Base-by-base conservation (phyloP, 2,888 invertebrate species). In the Andrena bucephala region DNA sequence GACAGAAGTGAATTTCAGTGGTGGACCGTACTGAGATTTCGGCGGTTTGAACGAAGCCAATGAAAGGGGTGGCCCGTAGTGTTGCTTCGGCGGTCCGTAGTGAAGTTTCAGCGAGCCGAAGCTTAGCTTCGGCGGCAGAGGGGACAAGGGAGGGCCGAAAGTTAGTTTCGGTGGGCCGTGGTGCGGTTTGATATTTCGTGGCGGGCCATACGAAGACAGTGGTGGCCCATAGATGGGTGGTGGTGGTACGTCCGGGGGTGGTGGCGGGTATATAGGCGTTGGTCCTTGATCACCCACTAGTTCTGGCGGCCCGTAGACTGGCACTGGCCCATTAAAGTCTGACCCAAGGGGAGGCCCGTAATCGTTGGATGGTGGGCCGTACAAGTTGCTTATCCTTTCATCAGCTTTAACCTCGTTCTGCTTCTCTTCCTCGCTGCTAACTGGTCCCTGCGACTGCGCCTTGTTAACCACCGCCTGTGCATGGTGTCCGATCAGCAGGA, bases 241-340 rank as follows among this genome's bases (percentile, higher is more conserved):
- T 2, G 90, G 92, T 0, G 89, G 91, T 16, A 90, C 80, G 27
- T 93, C 92, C 20, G 95, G 95, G 0, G 95, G 95, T 2, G 95
- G 95, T 0, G 95, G 95, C 0, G 95, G 95, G 67, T 95, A 95
- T 6, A 92, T 91, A 13, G 93, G 90, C 2, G 90, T 90, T 54
- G 94, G 93, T 0, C 93, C 92, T 71, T 92, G 94, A 91, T 87
- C 94, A 77, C 90, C 94, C 87, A 88, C 94, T 89, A 77, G 90
- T 88, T 94, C 92, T 60, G 95, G 94, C 48, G 94, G 94, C 7
- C 95, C 94, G 84, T 94, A 95, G 24, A 93, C 90, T 8, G 94
- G 94, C 10, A 93, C 93, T 16, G 94, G 92, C 10, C 91, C 91
- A n/a, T 90, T 90, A 75, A 90, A 89, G 20, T 87, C 83, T 2